phyloP scores from a whole-genome alignment of 35 echinoderm and acorn worm species.

The Stichopus chloronotus region DNA sequence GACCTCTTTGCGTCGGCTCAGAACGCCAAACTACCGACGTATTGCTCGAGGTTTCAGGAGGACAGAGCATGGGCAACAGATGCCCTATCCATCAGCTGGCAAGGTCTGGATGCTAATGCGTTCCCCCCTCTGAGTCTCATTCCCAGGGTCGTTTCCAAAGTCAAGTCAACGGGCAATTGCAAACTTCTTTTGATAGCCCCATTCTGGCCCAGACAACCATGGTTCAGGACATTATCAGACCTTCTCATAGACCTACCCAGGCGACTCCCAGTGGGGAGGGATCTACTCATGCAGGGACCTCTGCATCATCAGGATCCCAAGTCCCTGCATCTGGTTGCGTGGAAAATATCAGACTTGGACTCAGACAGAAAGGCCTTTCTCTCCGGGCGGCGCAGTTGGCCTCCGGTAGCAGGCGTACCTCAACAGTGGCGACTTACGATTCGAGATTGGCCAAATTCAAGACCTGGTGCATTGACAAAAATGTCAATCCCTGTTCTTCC shows the following conservation, averaged over 20 bases:
- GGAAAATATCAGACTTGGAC: background rate
- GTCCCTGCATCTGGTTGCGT: no score
- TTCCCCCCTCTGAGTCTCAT: constrained; percentile 24
- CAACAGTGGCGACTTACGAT: constrained; percentile 3
- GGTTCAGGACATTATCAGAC: no score
- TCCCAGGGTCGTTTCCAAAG: background rate
- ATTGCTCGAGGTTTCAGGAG: constrained; percentile 41
- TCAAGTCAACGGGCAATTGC: constrained; percentile 23
- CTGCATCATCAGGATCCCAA: no score
- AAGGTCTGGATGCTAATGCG: constrained; percentile 25
- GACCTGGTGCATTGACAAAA: no score
- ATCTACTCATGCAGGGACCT: background rate
- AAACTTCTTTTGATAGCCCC: no score
- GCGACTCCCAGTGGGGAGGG: background rate
- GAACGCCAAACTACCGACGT: constrained; percentile 60
- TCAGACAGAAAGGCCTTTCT: background rate
- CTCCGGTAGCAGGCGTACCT: constrained; percentile 22
- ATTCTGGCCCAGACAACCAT: no score
- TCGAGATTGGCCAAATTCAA: no score
- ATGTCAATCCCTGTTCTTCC: no score
- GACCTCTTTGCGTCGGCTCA: constrained; percentile 47
- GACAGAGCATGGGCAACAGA: constrained; percentile 46
- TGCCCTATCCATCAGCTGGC: constrained; percentile 67
- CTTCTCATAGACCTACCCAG: no score
- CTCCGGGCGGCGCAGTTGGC: no score